phyloP scores from a whole-genome alignment of 2,888 invertebrate species.

The Scaptomyza reducta region DNA sequence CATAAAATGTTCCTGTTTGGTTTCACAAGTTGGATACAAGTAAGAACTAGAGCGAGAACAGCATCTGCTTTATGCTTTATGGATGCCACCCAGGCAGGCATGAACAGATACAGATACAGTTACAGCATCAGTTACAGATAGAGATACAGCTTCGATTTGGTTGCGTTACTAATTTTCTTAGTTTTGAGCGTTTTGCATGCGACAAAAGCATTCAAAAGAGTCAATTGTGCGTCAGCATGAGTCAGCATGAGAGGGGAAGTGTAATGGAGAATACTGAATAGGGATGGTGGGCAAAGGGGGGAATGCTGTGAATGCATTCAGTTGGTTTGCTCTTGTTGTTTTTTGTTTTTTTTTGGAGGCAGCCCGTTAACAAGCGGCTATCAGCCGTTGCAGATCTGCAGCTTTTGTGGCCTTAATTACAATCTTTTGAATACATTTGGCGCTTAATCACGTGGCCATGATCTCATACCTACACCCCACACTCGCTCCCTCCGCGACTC shows the following conservation, averaged over 20 bases:
- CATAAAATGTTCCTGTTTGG: too few relatives aligned
- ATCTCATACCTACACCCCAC: constrained; percentile 44
- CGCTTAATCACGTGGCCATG: constrained; percentile 78
- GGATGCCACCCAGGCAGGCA: constrained; percentile 60
- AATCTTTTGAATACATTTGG: constrained; percentile 81
- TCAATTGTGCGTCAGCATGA: constrained; percentile 77
- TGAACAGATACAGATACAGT: constrained; percentile 41
- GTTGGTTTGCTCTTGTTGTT: constrained; percentile 18
- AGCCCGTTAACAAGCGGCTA: constrained; percentile 70
- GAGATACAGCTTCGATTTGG: constrained; percentile 39
- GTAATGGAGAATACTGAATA: neutral
- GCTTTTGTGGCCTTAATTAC: constrained; percentile 79
- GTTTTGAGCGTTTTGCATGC: constrained; percentile 66
- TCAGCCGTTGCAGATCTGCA: constrained; percentile 74
- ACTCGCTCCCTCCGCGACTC: constrained; percentile 1
- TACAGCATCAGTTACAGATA: constrained; percentile 28
- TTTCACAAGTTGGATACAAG: neutral
- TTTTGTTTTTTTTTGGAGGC: constrained; percentile 6
- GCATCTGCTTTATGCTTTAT: neutral
- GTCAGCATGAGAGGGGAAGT: constrained; percentile 48
- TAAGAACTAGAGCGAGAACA: constrained; percentile 22
- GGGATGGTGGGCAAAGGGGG: neutral
- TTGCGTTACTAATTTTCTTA: constrained; percentile 66
- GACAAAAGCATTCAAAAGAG: constrained; percentile 62
- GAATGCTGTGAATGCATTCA: constrained; percentile 39